Base-by-base conservation (phyloP, 2,113 vertebrate species). In the Dissostichus mawsoni region DNA sequence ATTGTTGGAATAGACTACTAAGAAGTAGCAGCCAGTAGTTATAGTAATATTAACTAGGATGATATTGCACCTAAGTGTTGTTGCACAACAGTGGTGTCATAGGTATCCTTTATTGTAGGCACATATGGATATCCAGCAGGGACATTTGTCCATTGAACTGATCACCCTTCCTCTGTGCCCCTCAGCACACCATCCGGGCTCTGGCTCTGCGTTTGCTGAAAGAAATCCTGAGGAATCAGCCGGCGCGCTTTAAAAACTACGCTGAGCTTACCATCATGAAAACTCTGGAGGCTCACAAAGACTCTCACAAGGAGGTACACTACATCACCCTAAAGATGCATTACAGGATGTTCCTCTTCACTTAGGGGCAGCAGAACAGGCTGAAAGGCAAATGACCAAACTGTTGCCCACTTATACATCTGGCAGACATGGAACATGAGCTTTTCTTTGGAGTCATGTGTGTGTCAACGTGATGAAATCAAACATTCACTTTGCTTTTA, bases 191-290 rank as follows among this genome's bases (percentile, higher is more conserved):
- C 1, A 98, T 99, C 92, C 95, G 98, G 87, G 97, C 98, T 0
- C 85, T 99, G 91, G 98, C 98, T 0, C 84, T 99, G 82, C 93
- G 97, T 17, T 97, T 99, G n/a, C 92, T 99, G 56, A 95, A 98
- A 68, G 98, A 99, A 88, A 99, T 99, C 78, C 93, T 99, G n/a
- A 95, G 96, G 91, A 99, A 98, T 89, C 98, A 99, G 91, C 98
- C 98, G 0, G 97, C 96, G 2, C 96, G 98, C 80, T 99, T 99
- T 88, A 99, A 99, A 90, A 99, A 99, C 93, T 99, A 99, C 0
- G 98, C 98, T 0, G 98, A 99, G 88, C 73, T 99, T 62, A 99
- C 98, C 12, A 99, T 99, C 93, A 99, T 99, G 98, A 99, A 99
- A 95, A 99, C 98, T 0, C 94, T 99, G 91, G 98, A 99, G 94